Evolutionary conservation across 1,140 invertebrate species (phyloP).

Genomic region (Bicyclus anynana): DNA sequence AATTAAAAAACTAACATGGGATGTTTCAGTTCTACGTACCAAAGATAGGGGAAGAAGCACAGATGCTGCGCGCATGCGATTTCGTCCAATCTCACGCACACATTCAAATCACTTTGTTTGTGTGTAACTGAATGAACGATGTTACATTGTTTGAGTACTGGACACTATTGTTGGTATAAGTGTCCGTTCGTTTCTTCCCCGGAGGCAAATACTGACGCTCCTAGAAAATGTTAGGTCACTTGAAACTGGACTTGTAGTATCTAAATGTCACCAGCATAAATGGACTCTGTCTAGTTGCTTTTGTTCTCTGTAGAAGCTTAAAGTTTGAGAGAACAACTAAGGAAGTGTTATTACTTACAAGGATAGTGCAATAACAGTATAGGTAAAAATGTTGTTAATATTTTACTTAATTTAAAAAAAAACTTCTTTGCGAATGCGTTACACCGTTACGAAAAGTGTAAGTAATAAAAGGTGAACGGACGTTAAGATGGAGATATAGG

Average conservation of each 20-base stretch:
- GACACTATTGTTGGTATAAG: slow-evolving; percentile 58
- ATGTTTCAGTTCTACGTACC: slow-evolving; percentile 24
- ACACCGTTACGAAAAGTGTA: no score
- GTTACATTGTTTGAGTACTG: slow-evolving; percentile 57
- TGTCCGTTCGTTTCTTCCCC: slow-evolving; percentile 32
- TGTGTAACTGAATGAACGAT: slow-evolving; percentile 42
- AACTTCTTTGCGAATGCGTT: no score
- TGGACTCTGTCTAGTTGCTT: background rate
- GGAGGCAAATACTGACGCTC: slow-evolving; percentile 32
- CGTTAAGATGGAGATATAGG: no score
- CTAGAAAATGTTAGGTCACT: slow-evolving; percentile 21
- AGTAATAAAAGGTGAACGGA: no score
- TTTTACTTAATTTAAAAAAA: no score
- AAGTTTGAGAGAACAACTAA: background rate
- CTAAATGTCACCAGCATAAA: slow-evolving; percentile 7
- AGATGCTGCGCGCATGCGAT: slow-evolving; percentile 73
- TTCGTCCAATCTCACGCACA: slow-evolving; percentile 35
- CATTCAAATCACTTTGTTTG: slow-evolving; percentile 26
- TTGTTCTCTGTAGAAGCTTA: background rate
- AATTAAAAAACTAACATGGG: slow-evolving; percentile 15
- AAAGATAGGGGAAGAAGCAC: slow-evolving; percentile 57
- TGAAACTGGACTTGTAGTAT: slow-evolving; percentile 6
- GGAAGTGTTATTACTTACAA: no score
- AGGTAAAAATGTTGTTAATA: no score
- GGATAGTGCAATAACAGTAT: background rate